Conservation (phyloP, 2,113 vertebrate species). For the Pandion haliaetus region DNA sequence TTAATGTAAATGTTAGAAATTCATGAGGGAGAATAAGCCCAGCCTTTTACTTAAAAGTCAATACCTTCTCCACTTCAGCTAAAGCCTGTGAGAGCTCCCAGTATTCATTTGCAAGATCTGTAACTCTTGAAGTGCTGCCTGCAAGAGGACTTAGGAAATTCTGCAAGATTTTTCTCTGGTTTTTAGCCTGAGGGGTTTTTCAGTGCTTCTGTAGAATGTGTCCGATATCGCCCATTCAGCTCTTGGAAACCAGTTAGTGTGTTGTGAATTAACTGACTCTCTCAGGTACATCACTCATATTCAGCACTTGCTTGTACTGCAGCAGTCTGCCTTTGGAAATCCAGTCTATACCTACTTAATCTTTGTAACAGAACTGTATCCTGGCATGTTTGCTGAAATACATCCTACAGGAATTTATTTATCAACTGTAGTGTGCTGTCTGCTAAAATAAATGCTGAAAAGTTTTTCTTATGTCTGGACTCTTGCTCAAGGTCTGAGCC, state of each 20-base stretch:
- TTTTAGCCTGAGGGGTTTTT: neutral
- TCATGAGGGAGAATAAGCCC: neutral
- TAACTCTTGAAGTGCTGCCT: neutral
- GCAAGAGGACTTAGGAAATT: neutral
- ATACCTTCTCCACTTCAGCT: neutral
- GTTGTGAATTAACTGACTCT: neutral
- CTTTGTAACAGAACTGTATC: neutral
- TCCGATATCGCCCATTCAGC: neutral
- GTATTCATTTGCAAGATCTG: neutral
- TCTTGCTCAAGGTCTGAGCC: neutral
- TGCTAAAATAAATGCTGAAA: neutral
- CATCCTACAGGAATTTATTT: neutral
- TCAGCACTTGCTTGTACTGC: neutral
- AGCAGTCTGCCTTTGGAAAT: neutral
- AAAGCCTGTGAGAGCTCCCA: neutral
- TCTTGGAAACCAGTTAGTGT: neutral
- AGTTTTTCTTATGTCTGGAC: neutral
- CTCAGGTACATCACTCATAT: accelerated
- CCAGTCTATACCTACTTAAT: neutral
- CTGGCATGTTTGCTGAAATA: neutral
- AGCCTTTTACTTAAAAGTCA: slow-evolving; percentile 3
- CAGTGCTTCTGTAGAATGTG: neutral
- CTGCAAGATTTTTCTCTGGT: neutral
- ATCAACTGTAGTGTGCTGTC: neutral
- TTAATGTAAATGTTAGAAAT: slow-evolving; percentile 50